A percentile compares a stretch with the other conserved stretches of the same genome.
Conservation (phyloP, 2,113 vertebrate species). For the Steatornis caripensis region DNA sequence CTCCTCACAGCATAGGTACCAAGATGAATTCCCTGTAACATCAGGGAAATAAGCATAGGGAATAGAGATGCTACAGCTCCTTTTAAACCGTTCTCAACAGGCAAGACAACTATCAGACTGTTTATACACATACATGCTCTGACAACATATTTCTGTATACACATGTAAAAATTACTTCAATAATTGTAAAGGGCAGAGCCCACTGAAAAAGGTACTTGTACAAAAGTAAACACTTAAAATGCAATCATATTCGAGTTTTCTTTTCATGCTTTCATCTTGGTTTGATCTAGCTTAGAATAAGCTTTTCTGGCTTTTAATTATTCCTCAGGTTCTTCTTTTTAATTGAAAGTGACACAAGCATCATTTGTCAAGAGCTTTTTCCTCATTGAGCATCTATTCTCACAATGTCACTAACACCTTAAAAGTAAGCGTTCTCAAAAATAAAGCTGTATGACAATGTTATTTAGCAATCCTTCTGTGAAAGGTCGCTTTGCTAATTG, state of each 20-base stretch:
- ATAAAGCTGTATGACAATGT: not conserved
- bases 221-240: not conserved
- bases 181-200: not conserved
- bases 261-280: not conserved
- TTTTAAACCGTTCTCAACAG: not conserved
- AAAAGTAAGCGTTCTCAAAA: not conserved
- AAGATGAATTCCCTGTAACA: not conserved
- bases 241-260: not conserved
- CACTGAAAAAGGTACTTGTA: not conserved
- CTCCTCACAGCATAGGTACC: not conserved
- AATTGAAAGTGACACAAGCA: not conserved
- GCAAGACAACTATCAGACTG: not conserved
- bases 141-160: not conserved
- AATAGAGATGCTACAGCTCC: not conserved
- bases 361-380: not conserved
- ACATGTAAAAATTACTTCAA: not conserved
- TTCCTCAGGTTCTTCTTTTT: not conserved
- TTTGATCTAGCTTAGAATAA: not conserved
- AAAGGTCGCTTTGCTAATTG: not conserved
- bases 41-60: not conserved
- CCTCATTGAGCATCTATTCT: not conserved
- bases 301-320: not conserved
- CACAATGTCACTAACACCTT: not conserved
- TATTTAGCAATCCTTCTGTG: not conserved
- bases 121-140: not conserved